Conservation (phyloP, 2,797 vertebrate species). For the Betta splendens region DNA sequence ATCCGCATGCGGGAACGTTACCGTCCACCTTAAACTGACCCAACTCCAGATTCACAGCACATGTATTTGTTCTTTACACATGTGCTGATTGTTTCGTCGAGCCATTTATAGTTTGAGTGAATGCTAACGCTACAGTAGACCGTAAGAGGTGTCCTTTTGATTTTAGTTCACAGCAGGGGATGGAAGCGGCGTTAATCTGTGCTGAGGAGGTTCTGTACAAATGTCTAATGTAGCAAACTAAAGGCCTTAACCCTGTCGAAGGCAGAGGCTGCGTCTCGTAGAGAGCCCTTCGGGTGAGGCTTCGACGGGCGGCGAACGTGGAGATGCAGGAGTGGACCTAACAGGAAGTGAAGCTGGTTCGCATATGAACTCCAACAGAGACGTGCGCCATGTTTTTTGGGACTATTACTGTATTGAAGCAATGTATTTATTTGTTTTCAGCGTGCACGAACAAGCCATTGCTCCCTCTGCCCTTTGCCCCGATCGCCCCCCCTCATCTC, state of each 20-base stretch:
- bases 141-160: constrained; percentile 10
- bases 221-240: constrained; percentile 66
- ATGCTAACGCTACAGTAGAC: constrained; percentile 6
- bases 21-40: neutral
- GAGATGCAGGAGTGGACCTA: constrained; percentile 31
- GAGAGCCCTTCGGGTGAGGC: constrained; percentile 32
- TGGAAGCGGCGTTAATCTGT: constrained; percentile 29
- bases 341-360: constrained; percentile 39
- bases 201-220: constrained; percentile 30
- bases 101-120: constrained; percentile 2
- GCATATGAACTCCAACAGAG: constrained; percentile 36
- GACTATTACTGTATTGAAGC: constrained; percentile 32
- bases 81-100: no score
- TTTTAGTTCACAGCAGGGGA: constrained; percentile 25
- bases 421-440: constrained; percentile 61
- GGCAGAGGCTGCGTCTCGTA: constrained; percentile 44
- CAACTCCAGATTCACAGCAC: no score
- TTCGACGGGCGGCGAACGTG: no score
- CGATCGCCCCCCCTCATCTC: constrained; percentile 23
- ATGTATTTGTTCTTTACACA: neutral
- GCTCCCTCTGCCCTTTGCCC: constrained; percentile 27
- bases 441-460: constrained; percentile 63
- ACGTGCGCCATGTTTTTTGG: no score
- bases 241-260: constrained; percentile 61
- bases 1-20: neutral